These are phyloP conservation scores for Caenorhabditis remanei DNA, from an alignment of 1,140 invertebrate genomes.

Conservation along the genomic window DNA sequence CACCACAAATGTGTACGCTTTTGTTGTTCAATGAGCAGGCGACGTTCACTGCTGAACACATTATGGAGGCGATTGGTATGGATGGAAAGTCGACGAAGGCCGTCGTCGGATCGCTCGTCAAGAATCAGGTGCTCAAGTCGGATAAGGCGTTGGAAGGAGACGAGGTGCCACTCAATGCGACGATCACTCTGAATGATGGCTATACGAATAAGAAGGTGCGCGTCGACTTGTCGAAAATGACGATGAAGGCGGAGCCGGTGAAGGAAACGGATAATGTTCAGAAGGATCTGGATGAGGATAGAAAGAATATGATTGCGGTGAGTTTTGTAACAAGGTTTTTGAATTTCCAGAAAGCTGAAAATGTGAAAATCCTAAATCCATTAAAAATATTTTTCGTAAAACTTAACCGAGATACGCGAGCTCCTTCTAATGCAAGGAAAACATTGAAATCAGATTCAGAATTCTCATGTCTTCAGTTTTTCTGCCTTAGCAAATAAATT, in stretches of 20 bases:
- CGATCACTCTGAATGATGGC: not conserved
- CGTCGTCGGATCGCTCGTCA: slow-evolving; percentile 12
- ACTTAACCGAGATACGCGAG: too few relatives aligned
- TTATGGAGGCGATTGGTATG: not conserved
- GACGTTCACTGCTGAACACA: not conserved
- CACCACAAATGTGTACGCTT: slow-evolving; percentile 97
- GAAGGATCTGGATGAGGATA: slow-evolving; percentile 97
- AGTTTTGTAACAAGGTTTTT: too few relatives aligned
- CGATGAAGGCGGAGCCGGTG: slow-evolving; percentile 91
- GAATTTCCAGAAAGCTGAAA: too few relatives aligned
- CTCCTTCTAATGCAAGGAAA: too few relatives aligned
- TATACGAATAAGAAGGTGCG: slow-evolving; percentile 78
- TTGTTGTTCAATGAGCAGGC: slow-evolving; percentile 89
- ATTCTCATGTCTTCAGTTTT: too few relatives aligned
- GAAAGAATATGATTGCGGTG: slow-evolving; percentile 83
- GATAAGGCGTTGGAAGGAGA: not conserved
- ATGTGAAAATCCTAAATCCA: too few relatives aligned
- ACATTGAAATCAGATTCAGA: too few relatives aligned
- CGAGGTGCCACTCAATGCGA: not conserved
- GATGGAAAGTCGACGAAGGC: not conserved
- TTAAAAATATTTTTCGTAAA: too few relatives aligned
- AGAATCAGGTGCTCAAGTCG: not conserved
- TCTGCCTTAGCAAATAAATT: too few relatives aligned
- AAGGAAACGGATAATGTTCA: slow-evolving; percentile 96
- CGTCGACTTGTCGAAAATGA: slow-evolving; percentile 96